Evolutionary conservation across 2,888 invertebrate genomes (phyloP), one percentile per base, ranked within the genome.

Genomic region (Steinernema carpocapsae): DNA sequence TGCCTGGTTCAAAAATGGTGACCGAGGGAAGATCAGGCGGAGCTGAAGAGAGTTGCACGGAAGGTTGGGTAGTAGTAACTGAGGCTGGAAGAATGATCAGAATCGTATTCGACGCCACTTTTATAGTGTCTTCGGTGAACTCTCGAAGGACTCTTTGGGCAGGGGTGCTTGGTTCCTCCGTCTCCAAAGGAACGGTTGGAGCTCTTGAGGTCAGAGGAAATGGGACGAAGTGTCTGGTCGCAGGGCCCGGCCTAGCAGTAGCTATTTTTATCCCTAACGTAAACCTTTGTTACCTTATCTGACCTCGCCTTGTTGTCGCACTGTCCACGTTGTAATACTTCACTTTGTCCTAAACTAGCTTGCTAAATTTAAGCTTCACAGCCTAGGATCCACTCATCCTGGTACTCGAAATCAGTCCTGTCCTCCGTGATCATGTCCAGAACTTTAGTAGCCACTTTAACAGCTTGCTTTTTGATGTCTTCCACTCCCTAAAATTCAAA

Each of bases 301-400:
- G 24, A 24, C 3, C 22, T 52, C 32, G 26, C 19, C 3, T 64
- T 4, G 64, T 64, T 29, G 64, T 64, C 4, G 29, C 12, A 12
- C 37, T 2, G 29, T 64, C 64, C 32, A 32, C 48, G 14, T 17
- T 64, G 32, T 17, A 17, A 32, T 32, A 64, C 32, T 32, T 6
- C 24, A 64, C 64, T 3, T 64, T 64, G 2, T 12, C 64, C n/a
- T 32, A 32, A 64, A 64, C 26, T 19, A 48, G 48, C 3, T 48
- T 14, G 6, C 4, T 19, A 7, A 37, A n/a, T n/a, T n/a, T n/a
- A n/a, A n/a, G n/a, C n/a, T n/a, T n/a, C n/a, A n/a, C n/a, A n/a
- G n/a, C n/a, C n/a, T n/a, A n/a, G n/a, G n/a, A n/a, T n/a, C n/a
- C 32, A 64, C 64, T 64, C 64, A 14, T 64, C 64, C 19, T 64